Base-by-base conservation (phyloP, 30 jellyfish, hydroid and myxozoan species). In the Aurelia sp. region DNA sequence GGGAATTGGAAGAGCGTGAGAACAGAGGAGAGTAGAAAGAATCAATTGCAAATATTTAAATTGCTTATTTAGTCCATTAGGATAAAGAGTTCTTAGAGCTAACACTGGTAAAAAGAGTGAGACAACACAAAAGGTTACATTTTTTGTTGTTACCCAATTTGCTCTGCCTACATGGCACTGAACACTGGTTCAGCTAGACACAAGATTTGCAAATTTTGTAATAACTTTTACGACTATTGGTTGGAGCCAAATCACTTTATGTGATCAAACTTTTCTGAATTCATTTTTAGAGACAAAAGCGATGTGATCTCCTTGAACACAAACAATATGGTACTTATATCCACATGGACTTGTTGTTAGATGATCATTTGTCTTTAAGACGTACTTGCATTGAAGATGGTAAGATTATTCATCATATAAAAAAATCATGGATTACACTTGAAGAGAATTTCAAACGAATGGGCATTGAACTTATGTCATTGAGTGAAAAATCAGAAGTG, bases 341-440 rank as follows among this genome's bases (percentile, higher is more conserved):
- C 9, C 92, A 82, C 50, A 20, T 71, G 0, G 86, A 82, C 5
- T 20, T 82, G 62, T 53, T 82, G 58, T 31, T 82, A 44, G 77
- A 74, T 4, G 86, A 82, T 57, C 62, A 82, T 71, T 41, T 41
- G 13, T 68, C 86, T 18, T 62, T 82, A 20, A 53, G 77, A 35
- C 37, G 86, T 31, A 60, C 52, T 4, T 69, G 76, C 62, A 67
- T 37, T 18, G 75, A 81, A 5, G 91, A 81, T 9, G 53, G 40
- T 33, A 41, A 31, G 7, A 57, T 22, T 10, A n/a, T 16, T 33
- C 35, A 19, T 61, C 67, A 68, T 9, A 6, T 58, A 1, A 60
- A 59, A 18, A 82, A 41, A 48, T 47, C 50, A 10, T 69, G 73
- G 67, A 59, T 22, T 16, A 4, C 52, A 4, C 60, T 66, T 27